phyloP scores from a whole-genome alignment of 2,113 vertebrate genomes.

The Suricata suricatta region DNA sequence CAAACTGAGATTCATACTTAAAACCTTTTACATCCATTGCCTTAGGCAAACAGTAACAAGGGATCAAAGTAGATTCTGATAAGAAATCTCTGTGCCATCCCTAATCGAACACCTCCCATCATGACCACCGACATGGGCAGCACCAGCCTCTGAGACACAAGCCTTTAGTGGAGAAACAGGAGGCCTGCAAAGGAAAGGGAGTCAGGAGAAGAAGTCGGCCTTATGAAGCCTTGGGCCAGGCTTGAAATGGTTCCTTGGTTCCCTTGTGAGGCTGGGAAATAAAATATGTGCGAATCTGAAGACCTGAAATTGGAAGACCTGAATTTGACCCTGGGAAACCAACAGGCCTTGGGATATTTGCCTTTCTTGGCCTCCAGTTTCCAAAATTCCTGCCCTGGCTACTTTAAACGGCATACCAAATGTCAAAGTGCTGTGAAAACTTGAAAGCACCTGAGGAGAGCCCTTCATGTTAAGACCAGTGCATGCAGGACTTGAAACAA shows the following conservation, averaged over 20 bases:
- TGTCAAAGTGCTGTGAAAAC: background rate
- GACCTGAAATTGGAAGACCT: background rate
- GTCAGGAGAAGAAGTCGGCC: background rate
- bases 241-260: background rate
- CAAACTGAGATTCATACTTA: background rate
- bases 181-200: background rate
- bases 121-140: background rate
- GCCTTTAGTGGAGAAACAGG: background rate
- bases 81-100: background rate
- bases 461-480: background rate
- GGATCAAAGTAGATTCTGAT: background rate
- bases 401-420: background rate
- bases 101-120: background rate
- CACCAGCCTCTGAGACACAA: background rate
- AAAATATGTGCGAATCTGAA: background rate
- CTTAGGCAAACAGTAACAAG: background rate
- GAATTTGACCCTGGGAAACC: background rate
- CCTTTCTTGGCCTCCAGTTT: background rate
- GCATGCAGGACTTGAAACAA: background rate
- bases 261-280: background rate
- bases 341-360: background rate
- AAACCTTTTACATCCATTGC: background rate
- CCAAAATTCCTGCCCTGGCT: background rate
- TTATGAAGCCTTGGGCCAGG: background rate
- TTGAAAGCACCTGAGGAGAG: background rate